Evolutionary conservation across 1,140 invertebrate genomes (phyloP).

Genomic region (Sminthurides bifidus): DNA sequence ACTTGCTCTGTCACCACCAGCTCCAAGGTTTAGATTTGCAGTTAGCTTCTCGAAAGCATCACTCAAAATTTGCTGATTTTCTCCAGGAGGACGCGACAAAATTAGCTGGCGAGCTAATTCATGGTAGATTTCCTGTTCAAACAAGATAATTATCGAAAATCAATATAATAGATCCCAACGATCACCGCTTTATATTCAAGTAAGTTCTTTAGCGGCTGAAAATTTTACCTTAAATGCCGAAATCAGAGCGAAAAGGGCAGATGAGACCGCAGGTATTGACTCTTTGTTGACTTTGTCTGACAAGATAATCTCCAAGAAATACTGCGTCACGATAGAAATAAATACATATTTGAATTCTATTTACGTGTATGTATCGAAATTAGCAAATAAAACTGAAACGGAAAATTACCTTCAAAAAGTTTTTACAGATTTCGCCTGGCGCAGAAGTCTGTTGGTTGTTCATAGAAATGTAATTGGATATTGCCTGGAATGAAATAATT

Average conservation of each 20-base stretch:
- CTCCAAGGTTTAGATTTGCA: slow-evolving; percentile 19
- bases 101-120: slow-evolving; percentile 27
- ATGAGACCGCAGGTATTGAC: slow-evolving; percentile 46
- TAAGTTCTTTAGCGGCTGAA: background rate
- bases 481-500: slow-evolving; percentile 10
- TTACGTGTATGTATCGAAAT: background rate
- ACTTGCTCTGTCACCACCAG: slow-evolving; percentile 25
- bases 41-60: slow-evolving; percentile 24
- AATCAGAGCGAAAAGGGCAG: slow-evolving; percentile 55
- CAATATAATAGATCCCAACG: background rate
- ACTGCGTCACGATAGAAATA: slow-evolving; percentile 37
- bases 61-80: slow-evolving; percentile 10
- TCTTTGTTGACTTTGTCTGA: slow-evolving; percentile 55
- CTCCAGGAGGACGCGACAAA: slow-evolving; percentile 13
- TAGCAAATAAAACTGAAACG: slow-evolving; percentile 1
- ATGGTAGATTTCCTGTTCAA: slow-evolving; percentile 17
- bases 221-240: slow-evolving; percentile 34
- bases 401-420: slow-evolving; percentile 55
- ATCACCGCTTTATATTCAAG: background rate
- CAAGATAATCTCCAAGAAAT: slow-evolving; percentile 52
- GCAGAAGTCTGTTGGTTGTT: slow-evolving; percentile 35
- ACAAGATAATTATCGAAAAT: background rate
- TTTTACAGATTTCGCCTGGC: slow-evolving; percentile 44
- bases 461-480: slow-evolving; percentile 14
- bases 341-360: background rate